A percentile compares a stretch with the other conserved stretches of the same genome.
These are phyloP conservation scores for Pelusios castaneus DNA, from an alignment of 2,113 vertebrate species.

Conservation along the genomic window DNA sequence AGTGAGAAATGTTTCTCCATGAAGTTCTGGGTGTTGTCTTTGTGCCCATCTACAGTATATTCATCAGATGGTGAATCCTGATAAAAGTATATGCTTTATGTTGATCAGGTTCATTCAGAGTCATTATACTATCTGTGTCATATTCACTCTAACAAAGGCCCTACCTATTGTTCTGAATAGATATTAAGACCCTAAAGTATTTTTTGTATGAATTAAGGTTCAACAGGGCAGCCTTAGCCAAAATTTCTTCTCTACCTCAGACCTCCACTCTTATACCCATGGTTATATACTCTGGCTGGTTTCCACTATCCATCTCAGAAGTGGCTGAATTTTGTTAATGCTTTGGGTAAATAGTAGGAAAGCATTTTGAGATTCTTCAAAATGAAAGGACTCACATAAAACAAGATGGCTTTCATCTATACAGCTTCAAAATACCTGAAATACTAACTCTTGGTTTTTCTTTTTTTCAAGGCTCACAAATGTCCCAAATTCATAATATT, in stretches of 20 bases:
- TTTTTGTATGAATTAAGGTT: not conserved
- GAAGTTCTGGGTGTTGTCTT: not conserved
- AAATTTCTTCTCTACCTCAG: not conserved
- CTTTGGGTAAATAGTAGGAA: not conserved
- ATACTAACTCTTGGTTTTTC: not conserved
- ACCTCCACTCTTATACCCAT: not conserved
- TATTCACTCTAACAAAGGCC: not conserved
- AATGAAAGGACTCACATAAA: not conserved
- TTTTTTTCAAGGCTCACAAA: not conserved
- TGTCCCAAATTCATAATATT: not conserved
- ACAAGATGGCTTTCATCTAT: not conserved
- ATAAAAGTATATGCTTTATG: not conserved
- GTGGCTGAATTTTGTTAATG: not conserved
- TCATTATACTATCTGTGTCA: not conserved
- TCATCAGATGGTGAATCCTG: not conserved
- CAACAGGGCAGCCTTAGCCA: rapidly evolving
- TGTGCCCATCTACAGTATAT: rapidly evolving
- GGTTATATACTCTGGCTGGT: not conserved
- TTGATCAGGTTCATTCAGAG: not conserved
- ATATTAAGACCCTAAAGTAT: not conserved
- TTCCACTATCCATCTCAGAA: not conserved
- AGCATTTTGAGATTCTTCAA: not conserved
- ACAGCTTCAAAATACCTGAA: not conserved
- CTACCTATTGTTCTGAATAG: rapidly evolving
- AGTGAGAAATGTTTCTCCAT: not conserved